phyloP scores from a whole-genome alignment of 2,888 invertebrate species.

The Pyrochroa serraticornis region DNA sequence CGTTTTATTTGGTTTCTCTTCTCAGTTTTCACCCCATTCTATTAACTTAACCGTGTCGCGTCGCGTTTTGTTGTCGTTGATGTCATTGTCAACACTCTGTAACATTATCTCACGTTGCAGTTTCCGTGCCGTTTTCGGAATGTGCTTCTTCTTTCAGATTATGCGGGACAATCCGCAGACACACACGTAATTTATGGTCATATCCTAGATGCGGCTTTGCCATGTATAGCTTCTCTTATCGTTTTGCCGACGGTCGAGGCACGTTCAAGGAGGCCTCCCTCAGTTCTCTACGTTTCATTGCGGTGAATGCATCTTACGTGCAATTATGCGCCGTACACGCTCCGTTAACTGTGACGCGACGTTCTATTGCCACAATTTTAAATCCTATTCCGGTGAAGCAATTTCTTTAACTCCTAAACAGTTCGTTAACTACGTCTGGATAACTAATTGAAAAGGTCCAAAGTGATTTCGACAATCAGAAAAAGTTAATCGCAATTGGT shows the following conservation, averaged over 20 bases:
- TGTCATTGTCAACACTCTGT: not conserved
- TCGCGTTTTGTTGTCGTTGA: no score
- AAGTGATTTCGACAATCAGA: no score
- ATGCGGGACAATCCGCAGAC: constrained; percentile 9
- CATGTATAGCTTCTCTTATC: constrained; percentile 16
- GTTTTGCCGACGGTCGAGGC: constrained; percentile 19
- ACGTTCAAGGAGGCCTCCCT: constrained; percentile 13
- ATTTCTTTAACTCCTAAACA: no score
- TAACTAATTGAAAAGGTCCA: no score
- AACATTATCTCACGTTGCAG: constrained; percentile 8
- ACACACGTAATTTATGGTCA: constrained; percentile 21
- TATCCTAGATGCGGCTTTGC: constrained; percentile 4
- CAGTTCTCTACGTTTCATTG: constrained; percentile 8
- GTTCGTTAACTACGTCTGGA: no score
- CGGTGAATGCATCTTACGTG: constrained; percentile 8
- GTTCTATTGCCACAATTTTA: not conserved
- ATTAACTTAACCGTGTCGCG: no score
- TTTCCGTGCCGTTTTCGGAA: not conserved
- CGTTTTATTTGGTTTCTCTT: no score
- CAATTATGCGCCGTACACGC: constrained; percentile 4
- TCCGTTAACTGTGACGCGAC: not conserved
- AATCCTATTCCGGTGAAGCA: no score
- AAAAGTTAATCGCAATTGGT: no score
- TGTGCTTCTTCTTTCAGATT: constrained; percentile 10
- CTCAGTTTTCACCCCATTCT: no score